Conservation (phyloP, 2,888 invertebrate species). For the Pecten maximus region DNA sequence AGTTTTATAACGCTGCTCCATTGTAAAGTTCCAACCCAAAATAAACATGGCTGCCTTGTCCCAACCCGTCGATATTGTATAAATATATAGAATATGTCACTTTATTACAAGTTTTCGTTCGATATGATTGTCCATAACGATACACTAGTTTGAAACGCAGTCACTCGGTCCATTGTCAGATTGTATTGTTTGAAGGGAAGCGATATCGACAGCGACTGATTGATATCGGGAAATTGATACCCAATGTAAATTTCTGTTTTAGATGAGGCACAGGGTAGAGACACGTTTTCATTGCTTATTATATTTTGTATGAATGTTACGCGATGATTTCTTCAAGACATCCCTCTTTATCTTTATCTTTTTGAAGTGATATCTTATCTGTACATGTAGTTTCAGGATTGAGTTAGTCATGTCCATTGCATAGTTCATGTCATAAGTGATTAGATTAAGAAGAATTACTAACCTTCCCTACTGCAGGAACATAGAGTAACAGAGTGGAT, state of each 20-base stretch:
- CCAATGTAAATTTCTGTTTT: not conserved
- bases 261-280: too few species aligned
- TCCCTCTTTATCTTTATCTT: too few species aligned
- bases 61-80: conserved; percentile 43
- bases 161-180: not conserved
- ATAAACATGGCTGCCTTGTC: conserved; percentile 58
- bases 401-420: too few species aligned
- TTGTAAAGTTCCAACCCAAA: conserved; percentile 44
- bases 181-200: not conserved
- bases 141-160: not conserved
- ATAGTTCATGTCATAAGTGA: too few species aligned
- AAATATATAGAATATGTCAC: not conserved
- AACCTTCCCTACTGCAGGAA: too few species aligned
- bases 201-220: not conserved
- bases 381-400: too few species aligned
- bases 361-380: too few species aligned
- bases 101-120: not conserved
- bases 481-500: too few species aligned
- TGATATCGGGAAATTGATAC: not conserved
- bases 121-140: not conserved
- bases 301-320: too few species aligned
- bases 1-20: conserved; percentile 33
- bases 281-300: too few species aligned
- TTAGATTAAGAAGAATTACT: too few species aligned
- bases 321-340: too few species aligned